Evolutionary conservation across 1,140 invertebrate species (phyloP).

Genomic region (Yoshiicerus persimilis): DNA sequence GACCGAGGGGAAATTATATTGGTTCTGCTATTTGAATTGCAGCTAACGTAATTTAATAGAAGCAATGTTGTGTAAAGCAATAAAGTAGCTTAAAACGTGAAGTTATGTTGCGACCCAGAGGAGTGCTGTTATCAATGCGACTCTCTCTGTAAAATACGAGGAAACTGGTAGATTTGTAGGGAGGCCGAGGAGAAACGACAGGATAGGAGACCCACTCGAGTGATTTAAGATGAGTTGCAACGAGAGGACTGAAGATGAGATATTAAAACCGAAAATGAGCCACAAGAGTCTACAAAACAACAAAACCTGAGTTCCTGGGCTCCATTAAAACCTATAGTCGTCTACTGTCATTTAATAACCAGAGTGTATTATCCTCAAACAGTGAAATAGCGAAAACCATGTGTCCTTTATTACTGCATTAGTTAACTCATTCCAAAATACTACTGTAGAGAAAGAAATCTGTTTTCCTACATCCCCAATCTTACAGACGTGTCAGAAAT

Average conservation of each 20-base stretch:
- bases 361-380: background rate
- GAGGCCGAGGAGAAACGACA: background rate
- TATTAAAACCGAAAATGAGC: background rate
- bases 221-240: background rate
- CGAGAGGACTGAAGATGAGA: background rate
- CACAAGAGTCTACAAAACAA: background rate
- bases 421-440: background rate
- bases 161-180: background rate
- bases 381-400: too few relatives aligned
- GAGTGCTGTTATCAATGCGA: background rate
- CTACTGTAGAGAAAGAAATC: background rate
- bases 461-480: background rate
- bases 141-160: background rate
- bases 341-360: background rate
- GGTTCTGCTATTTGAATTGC: too few relatives aligned
- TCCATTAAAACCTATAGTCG: too few relatives aligned
- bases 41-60: background rate
- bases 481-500: background rate
- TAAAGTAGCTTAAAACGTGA: background rate
- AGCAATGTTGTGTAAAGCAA: background rate
- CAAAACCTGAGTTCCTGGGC: background rate
- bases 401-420: too few relatives aligned
- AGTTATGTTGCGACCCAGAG: background rate
- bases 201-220: background rate
- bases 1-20: too few relatives aligned